Evolutionary conservation across 1,140 invertebrate genomes (phyloP).

Genomic region (Atopsyche davidsoni): DNA sequence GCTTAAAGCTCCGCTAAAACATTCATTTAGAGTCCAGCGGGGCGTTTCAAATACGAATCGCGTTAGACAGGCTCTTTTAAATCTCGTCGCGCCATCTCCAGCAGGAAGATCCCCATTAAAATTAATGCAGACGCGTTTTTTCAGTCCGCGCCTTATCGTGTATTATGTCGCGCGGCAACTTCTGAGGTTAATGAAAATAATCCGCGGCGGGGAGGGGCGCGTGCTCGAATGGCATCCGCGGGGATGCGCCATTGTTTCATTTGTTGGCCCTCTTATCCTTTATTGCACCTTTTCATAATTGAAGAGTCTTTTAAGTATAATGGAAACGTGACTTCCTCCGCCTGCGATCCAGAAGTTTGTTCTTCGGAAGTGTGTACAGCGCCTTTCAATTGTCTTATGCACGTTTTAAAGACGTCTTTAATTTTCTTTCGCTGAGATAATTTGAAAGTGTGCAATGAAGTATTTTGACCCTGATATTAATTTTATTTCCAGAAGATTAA

Average conservation of each 20-base stretch:
- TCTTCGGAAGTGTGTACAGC: too few relatives aligned
- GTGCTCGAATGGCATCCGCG: not conserved
- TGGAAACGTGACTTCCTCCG: not conserved
- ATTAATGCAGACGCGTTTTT: slow-evolving; percentile 7
- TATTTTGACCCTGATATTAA: too few relatives aligned
- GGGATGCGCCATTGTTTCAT: slow-evolving; percentile 4
- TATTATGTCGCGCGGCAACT: slow-evolving; percentile 1
- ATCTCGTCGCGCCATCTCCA: slow-evolving; percentile 12
- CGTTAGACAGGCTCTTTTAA: slow-evolving; percentile 3
- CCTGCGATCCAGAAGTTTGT: not conserved
- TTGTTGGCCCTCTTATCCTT: slow-evolving; percentile 4
- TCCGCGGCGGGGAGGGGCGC: not conserved
- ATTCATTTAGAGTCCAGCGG: slow-evolving; percentile 6
- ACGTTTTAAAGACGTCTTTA: too few relatives aligned
- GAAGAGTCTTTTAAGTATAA: not conserved
- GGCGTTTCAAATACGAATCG: slow-evolving; percentile 4
- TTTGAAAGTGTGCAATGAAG: too few relatives aligned
- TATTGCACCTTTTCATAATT: not conserved
- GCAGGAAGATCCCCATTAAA: slow-evolving; percentile 8
- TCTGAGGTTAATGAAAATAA: slow-evolving; percentile 7
- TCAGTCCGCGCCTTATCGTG: not conserved
- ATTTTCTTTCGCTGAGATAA: too few relatives aligned
- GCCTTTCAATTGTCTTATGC: too few relatives aligned
- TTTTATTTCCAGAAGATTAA: too few relatives aligned
- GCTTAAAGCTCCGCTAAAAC: slow-evolving; percentile 4